Base-by-base conservation (phyloP, 2,113 vertebrate genomes). In the Lates calcarifer region DNA sequence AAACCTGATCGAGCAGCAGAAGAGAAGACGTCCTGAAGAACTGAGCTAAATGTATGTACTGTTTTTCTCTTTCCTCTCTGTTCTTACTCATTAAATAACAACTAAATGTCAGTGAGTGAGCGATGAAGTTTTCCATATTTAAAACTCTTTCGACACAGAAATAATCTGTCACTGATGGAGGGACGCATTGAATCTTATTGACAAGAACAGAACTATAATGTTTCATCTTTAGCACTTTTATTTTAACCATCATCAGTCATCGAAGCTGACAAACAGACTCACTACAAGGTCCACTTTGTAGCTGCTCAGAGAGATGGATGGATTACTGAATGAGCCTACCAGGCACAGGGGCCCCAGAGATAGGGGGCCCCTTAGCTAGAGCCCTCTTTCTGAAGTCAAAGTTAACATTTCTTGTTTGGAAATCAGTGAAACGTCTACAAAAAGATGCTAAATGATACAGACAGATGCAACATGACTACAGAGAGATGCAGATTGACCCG, bases 21-120 rank as follows among this genome's bases (percentile, higher is more conserved):
- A 61, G 5, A 76, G 53, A 49, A 74, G 57, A 83, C 17, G 35
- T 0, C 6, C 64, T 35, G 2, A 70, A 84, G 29, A 82, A 26
- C 70, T 58, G 62, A 86, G 1, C 37, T 75, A 6, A 0, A 65
- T 82, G 93, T 95, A 84, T 93, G 93, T 91, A 60, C 14, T 6
- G 9, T 24, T 79, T 57, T 62, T 1, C 22, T 3, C 4, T 29
- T 51, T 28, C 11, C 47, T 5, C 29, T 66, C 11, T 18, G 3
- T 47, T 73, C 11, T 41, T 49, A 6, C 17, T 43, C 11, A 60
- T 51, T 20, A 65, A 51, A 62, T 24, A 24, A 66, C 10, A 6
- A 17, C 8, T 15, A 33, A 14, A 49, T 8, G 35, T 55, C 29
- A 31, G 14, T 41, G 53, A 60, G 13, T 24, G 6, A 39, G 26